Percentiles rank a stretch among this genome's conserved stretches.
These are phyloP conservation scores for Probaryconus sp. DNA, from an alignment of 1,140 invertebrate genomes.

Conservation along the genomic window DNA sequence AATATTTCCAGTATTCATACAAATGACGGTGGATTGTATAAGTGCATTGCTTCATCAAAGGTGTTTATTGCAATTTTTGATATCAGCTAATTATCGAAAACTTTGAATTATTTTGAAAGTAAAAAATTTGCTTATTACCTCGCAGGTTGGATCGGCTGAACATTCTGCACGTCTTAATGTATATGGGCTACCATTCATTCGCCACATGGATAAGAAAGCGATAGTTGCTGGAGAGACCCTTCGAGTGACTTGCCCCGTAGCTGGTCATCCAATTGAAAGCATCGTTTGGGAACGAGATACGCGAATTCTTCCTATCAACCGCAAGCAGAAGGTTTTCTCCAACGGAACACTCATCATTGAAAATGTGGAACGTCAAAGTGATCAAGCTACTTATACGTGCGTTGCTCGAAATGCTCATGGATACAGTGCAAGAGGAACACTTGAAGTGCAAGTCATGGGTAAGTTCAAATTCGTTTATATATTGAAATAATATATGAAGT, in stretches of 20 bases:
- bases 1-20: conserved; percentile 95
- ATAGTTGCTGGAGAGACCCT: conserved; percentile 95
- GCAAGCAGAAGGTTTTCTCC: conserved; percentile 95
- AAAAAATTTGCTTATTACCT: background rate
- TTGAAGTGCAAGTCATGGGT: conserved; percentile 98
- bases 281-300: conserved; percentile 94
- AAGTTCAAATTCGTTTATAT: conserved; percentile 73
- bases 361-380: conserved; percentile 93
- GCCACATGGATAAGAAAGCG: conserved; percentile 95
- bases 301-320: conserved; percentile 92
- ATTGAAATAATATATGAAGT: conserved; percentile 21
- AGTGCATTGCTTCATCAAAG: conserved; percentile 94
- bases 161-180: conserved; percentile 94
- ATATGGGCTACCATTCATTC: conserved; percentile 92
- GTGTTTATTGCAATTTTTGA: conserved; percentile 66
- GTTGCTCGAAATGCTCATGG: conserved; percentile 94
- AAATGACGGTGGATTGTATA: conserved; percentile 95
- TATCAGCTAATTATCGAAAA: background rate
- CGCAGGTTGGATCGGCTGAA: conserved; percentile 88
- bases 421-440: conserved; percentile 89
- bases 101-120: conserved; percentile 2
- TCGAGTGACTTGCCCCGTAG: conserved; percentile 93
- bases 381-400: conserved; percentile 96
- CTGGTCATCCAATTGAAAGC: conserved; percentile 95
- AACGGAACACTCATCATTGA: conserved; percentile 96